phyloP scores from a whole-genome alignment of 2,113 vertebrate genomes.

The Labeo rohita region DNA sequence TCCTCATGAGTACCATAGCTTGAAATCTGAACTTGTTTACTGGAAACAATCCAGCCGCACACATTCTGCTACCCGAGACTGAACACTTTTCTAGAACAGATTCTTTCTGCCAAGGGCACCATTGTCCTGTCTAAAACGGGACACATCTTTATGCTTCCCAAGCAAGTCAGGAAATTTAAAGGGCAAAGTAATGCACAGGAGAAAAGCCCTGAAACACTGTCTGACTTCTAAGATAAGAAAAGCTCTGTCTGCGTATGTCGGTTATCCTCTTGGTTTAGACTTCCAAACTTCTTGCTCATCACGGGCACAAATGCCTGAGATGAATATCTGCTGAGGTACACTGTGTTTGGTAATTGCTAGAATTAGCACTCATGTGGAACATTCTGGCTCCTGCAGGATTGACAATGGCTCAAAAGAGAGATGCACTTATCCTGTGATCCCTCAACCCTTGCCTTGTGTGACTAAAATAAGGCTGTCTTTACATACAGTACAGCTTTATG shows the following conservation, averaged over 20 bases:
- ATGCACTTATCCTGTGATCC: background rate
- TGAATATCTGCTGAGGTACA: slow-evolving; percentile 34
- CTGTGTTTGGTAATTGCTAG: background rate
- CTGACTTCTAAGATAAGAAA: background rate
- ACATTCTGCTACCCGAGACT: slow-evolving; percentile 37
- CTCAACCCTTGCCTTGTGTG: background rate
- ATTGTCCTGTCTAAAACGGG: background rate
- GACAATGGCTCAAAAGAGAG: background rate
- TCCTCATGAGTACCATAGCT: background rate
- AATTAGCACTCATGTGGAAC: slow-evolving; percentile 27
- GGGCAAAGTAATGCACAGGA: slow-evolving; percentile 15
- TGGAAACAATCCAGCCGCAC: slow-evolving; percentile 31
- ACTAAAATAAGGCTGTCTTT: background rate
- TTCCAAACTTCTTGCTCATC: slow-evolving; percentile 6
- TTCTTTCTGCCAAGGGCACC: slow-evolving; percentile 6
- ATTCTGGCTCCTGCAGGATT: slow-evolving; percentile 10
- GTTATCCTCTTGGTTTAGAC: slow-evolving; percentile 2
- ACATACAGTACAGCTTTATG: background rate
- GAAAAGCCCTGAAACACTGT: background rate
- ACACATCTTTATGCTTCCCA: background rate
- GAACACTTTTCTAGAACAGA: background rate
- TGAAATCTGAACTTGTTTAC: slow-evolving; percentile 50
- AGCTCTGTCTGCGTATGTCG: background rate
- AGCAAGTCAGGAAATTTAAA: background rate
- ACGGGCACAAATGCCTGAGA: slow-evolving; percentile 16